A percentile compares a stretch with the other conserved stretches of the same genome.
These are phyloP conservation scores for Sisor rabdophorus DNA, from an alignment of 2,113 vertebrate species.

Conservation along the genomic window DNA sequence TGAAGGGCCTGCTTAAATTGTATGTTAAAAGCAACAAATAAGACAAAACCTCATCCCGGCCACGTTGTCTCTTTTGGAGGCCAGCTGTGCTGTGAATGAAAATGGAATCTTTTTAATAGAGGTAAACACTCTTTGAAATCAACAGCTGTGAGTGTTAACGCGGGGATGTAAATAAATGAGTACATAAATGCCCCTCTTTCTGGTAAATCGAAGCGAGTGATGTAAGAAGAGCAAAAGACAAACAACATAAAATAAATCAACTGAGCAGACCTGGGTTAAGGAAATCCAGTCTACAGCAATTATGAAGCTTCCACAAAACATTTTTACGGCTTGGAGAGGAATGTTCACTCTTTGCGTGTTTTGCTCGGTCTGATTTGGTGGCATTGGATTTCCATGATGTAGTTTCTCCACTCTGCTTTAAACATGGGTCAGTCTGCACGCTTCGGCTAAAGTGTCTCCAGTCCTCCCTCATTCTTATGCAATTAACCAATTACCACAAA, in stretches of 20 bases:
- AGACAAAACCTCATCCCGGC: conserved; percentile 48
- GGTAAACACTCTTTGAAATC: conserved; percentile 9
- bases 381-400: conserved; percentile 29
- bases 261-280: conserved; percentile 44
- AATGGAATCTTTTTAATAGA: conserved; percentile 42
- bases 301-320: conserved; percentile 40
- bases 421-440: conserved; percentile 48
- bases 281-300: conserved; percentile 46
- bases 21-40: conserved; percentile 54
- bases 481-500: conserved; percentile 65
- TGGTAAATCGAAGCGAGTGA: no score
- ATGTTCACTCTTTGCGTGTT: conserved; percentile 48
- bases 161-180: background rate
- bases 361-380: conserved; percentile 40
- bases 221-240: no score
- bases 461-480: conserved; percentile 39
- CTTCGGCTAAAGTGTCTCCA: conserved; percentile 49
- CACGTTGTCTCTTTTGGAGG: conserved; percentile 26
- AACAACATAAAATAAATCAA: conserved; percentile 46
- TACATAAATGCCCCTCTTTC: no score
- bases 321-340: conserved; percentile 43
- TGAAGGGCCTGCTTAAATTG: conserved; percentile 50
- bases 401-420: conserved; percentile 33
- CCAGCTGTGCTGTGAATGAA: conserved; percentile 23
- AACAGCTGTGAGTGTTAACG: background rate